Percentiles rank a stretch among this genome's conserved stretches.
These are phyloP conservation scores for Sinocyclocheilus rhinocerous DNA, from an alignment of 2,113 vertebrate genomes.

Conservation along the genomic window DNA sequence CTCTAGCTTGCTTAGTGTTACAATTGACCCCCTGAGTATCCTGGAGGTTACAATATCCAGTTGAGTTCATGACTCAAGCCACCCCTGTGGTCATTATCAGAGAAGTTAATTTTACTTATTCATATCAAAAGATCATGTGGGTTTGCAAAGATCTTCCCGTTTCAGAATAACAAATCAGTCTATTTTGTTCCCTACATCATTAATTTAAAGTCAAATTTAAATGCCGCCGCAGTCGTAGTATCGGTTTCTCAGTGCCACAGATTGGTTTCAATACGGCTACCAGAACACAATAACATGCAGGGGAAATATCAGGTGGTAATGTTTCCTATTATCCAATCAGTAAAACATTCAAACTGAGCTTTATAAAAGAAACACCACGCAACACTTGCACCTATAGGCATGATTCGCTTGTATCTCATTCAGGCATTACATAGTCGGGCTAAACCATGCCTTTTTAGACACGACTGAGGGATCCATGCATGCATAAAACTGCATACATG, in stretches of 20 bases:
- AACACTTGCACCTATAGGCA: constrained; percentile 21
- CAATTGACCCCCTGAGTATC: too few species aligned
- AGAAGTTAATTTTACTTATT: constrained; percentile 68
- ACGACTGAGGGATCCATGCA: constrained; percentile 57
- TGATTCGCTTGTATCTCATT: constrained; percentile 35
- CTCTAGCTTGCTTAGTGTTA: too few species aligned
- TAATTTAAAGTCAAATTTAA: constrained; percentile 77
- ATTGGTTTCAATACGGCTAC: constrained; percentile 62
- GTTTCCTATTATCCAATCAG: not conserved
- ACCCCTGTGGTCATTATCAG: constrained; percentile 11
- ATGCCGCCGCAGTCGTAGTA: constrained; percentile 57
- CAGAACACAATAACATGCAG: constrained; percentile 45
- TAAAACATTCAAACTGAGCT: constrained; percentile 22
- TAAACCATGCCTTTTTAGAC: constrained; percentile 47
- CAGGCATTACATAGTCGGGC: constrained; percentile 15
- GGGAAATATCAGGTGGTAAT: constrained; percentile 6
- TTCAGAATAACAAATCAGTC: constrained; percentile 70
- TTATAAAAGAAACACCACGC: not conserved
- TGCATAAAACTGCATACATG: constrained; percentile 63
- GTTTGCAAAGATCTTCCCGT: constrained; percentile 46
- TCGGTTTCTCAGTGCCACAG: constrained; percentile 62
- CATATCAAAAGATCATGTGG: constrained; percentile 64
- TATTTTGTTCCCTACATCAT: constrained; percentile 75
- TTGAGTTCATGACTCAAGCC: not conserved
- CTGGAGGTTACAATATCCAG: too few species aligned